Evolutionary conservation across 2,113 vertebrate species (phyloP).

Genomic region (Centropus unirufus): DNA sequence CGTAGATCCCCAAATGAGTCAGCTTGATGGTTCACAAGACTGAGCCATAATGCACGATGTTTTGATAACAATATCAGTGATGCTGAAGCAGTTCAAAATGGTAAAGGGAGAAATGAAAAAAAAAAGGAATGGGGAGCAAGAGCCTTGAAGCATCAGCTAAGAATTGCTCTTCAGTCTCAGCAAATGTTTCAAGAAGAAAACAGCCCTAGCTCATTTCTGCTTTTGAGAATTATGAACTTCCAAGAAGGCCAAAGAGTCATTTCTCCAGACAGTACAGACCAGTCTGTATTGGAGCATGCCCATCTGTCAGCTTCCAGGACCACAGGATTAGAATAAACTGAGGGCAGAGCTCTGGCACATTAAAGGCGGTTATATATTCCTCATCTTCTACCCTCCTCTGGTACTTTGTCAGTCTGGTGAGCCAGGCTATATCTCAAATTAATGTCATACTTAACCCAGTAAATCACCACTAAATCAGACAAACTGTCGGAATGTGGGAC

Average conservation of each 20-base stretch:
- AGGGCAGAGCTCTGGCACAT: background rate
- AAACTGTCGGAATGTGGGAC: background rate
- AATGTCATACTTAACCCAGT: background rate
- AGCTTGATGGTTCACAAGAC: background rate
- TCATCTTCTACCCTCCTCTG: background rate
- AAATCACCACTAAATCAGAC: background rate
- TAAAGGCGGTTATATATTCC: background rate
- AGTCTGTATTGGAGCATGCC: background rate
- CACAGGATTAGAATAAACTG: fast-evolving
- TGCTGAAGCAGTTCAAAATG: background rate
- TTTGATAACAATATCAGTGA: background rate
- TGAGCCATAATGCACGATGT: background rate
- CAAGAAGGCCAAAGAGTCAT: background rate
- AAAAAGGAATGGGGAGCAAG: background rate
- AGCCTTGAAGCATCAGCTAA: background rate
- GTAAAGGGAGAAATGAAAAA: background rate
- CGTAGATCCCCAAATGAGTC: background rate
- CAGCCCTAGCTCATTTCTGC: background rate
- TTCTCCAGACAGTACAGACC: background rate
- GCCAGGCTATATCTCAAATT: background rate
- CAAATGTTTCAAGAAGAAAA: background rate
- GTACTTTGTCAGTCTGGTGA: background rate
- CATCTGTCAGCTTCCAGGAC: background rate
- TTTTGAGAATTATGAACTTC: background rate
- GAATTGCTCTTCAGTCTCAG: background rate